Percentiles rank a stretch among this genome's conserved stretches.
phyloP scores from a whole-genome alignment of 1,140 invertebrate genomes.

The Euglossa dilemma region DNA sequence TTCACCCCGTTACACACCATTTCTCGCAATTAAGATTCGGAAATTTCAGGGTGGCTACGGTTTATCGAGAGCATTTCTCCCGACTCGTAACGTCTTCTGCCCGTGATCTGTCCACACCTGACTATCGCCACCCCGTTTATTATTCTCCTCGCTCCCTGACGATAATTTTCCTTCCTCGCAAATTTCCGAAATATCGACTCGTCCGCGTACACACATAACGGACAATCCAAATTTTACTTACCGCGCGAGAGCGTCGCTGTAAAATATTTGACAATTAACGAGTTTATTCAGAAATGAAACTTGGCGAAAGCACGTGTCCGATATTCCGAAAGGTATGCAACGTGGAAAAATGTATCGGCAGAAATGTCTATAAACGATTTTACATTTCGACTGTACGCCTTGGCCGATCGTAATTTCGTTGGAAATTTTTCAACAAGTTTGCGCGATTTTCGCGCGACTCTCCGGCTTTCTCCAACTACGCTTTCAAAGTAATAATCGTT shows the following conservation, averaged over 20 bases:
- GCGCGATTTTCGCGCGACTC: too few relatives aligned
- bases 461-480: not conserved
- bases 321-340: not conserved
- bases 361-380: not conserved
- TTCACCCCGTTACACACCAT: slow-evolving; percentile 78
- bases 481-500: not conserved
- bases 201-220: too few relatives aligned
- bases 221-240: too few relatives aligned
- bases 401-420: not conserved
- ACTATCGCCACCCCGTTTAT: slow-evolving; percentile 2
- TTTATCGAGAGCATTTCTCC: slow-evolving; percentile 52
- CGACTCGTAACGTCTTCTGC: not conserved
- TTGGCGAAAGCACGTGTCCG: not conserved
- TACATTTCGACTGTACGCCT: not conserved
- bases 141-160: not conserved
- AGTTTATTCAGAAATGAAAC: not conserved
- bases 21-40: slow-evolving; percentile 78
- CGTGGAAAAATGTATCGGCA: too few relatives aligned
- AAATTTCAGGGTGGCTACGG: slow-evolving; percentile 53
- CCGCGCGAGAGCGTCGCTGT: not conserved
- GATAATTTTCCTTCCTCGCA: slow-evolving; percentile 3
- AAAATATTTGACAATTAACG: not conserved
- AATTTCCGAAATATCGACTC: not conserved
- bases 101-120: not conserved
- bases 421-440: not conserved